A percentile compares a stretch with the other conserved stretches of the same genome.
Evolutionary conservation across 2,888 invertebrate genomes (phyloP).

Genomic region (Phalangium opilio): DNA sequence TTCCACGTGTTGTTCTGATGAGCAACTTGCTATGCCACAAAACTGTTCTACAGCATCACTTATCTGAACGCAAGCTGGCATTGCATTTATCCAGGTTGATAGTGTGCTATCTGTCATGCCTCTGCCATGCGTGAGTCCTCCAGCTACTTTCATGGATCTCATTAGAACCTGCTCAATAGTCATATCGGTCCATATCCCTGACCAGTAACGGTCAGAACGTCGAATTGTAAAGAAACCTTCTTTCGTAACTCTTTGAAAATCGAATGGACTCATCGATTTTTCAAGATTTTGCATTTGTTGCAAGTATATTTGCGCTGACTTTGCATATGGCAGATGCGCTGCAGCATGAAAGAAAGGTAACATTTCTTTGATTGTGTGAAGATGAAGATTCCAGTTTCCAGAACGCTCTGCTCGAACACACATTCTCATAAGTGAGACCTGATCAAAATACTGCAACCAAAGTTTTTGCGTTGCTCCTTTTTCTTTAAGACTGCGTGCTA

Average conservation of each 20-base stretch:
- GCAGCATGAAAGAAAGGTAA: neutral
- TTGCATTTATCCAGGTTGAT: slow-evolving; percentile 2
- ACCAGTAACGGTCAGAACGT: slow-evolving; percentile 3
- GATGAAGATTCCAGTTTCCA: neutral
- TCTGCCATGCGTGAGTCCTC: slow-evolving; percentile 7
- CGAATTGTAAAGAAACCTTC: slow-evolving; percentile 2
- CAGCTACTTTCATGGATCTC: slow-evolving; percentile 3
- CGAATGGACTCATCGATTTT: slow-evolving; percentile 2
- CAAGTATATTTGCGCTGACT: slow-evolving; percentile 27
- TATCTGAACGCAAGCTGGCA: neutral
- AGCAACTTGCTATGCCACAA: neutral
- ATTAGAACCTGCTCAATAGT: slow-evolving; percentile 8
- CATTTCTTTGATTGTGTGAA: neutral
- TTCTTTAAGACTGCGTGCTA: too few relatives aligned
- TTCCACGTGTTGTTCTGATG: slow-evolving; percentile 8
- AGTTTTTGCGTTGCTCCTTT: neutral
- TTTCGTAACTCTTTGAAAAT: neutral
- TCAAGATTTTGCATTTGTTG: slow-evolving; percentile 29
- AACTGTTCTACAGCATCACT: slow-evolving; percentile 1
- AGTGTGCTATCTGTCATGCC: slow-evolving; percentile 5
- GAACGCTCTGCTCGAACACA: neutral
- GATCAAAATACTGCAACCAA: neutral
- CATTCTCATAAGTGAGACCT: neutral
- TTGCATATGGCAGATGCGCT: slow-evolving; percentile 29
- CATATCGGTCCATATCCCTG: slow-evolving; percentile 9